Evolutionary conservation across 30 jellyfish, hydroid and myxozoan species (phyloP).

Genomic region (Aurelia sp.): DNA sequence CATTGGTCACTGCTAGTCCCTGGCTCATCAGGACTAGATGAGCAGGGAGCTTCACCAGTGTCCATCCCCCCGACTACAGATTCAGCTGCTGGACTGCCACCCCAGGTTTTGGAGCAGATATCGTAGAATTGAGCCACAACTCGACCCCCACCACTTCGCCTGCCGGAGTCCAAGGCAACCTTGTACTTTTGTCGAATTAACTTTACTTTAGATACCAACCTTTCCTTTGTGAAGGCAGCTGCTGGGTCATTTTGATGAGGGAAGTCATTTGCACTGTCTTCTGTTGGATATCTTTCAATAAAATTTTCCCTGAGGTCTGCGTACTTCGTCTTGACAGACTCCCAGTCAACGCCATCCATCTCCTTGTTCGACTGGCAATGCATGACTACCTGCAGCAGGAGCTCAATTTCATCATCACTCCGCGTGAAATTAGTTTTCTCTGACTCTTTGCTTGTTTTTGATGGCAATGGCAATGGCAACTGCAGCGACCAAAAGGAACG

Average conservation of each 20-base stretch:
- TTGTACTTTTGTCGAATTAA: neutral
- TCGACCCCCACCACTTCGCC: slow-evolving; percentile 34
- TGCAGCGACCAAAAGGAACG: too few species aligned
- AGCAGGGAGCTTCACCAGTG: too few species aligned
- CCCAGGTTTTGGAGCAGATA: neutral
- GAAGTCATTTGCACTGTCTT: neutral
- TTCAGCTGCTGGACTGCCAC: too few species aligned
- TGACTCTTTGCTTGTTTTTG: too few species aligned
- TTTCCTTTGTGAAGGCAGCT: slow-evolving; percentile 3
- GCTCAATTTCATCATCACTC: neutral
- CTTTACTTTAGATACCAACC: neutral
- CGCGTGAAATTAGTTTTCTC: too few species aligned
- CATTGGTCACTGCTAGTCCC: too few species aligned
- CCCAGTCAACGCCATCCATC: slow-evolving; percentile 12
- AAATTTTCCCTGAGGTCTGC: slow-evolving; percentile 4
- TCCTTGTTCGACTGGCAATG: slow-evolving; percentile 32
- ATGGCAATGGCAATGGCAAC: too few species aligned
- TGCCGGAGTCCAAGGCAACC: slow-evolving; percentile 8
- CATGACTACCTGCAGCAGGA: neutral
- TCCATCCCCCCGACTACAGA: too few species aligned
- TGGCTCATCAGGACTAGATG: too few species aligned
- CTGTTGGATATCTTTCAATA: slow-evolving; percentile 7
- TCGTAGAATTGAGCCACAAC: slow-evolving; percentile 30
- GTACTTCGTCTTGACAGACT: slow-evolving; percentile 22
- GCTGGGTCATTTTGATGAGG: neutral